These are phyloP conservation scores for Panzeria rudis DNA, from an alignment of 2,888 invertebrate species.

Conservation along the genomic window DNA sequence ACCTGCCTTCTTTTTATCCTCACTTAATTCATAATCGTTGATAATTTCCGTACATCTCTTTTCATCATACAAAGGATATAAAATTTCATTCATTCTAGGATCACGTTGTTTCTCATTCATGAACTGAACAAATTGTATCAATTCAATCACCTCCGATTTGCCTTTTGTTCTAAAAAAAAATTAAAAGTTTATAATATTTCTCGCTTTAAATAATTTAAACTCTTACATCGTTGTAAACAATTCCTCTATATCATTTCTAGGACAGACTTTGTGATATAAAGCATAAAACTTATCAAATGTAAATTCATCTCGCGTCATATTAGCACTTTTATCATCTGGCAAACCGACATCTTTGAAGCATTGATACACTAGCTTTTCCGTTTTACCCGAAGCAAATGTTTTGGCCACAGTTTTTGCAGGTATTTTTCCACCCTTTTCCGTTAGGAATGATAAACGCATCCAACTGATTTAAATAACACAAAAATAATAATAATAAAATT, in stretches of 20 bases:
- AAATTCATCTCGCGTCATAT: conserved; percentile 96
- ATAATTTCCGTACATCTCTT: conserved; percentile 97
- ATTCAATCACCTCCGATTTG: conserved; percentile 93
- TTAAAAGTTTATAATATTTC: neutral
- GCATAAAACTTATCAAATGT: conserved; percentile 99
- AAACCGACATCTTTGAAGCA: conserved; percentile 96
- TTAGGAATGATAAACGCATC: conserved; percentile 98
- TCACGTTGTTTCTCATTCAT: conserved; percentile 99
- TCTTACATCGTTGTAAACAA: conserved; percentile 97
- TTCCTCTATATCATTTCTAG: conserved; percentile 99
- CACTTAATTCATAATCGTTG: conserved; percentile 94
- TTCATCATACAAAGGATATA: conserved; percentile 98
- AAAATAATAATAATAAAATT: neutral
- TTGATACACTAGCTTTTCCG: conserved; percentile 98
- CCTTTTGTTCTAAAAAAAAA: conserved; percentile 90
- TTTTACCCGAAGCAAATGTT: conserved; percentile 99
- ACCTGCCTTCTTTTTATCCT: conserved; percentile 84
- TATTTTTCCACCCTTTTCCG: conserved; percentile 97
- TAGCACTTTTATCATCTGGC: conserved; percentile 97
- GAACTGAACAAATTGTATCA: conserved; percentile 95
- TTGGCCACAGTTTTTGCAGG: conserved; percentile 98
- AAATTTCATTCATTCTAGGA: conserved; percentile 98
- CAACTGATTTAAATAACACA: conserved; percentile 87
- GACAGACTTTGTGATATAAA: conserved; percentile 99
- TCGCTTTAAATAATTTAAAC: conserved; percentile 82